Conservation (phyloP, 1,140 invertebrate genomes). For the Planococcus citri region DNA sequence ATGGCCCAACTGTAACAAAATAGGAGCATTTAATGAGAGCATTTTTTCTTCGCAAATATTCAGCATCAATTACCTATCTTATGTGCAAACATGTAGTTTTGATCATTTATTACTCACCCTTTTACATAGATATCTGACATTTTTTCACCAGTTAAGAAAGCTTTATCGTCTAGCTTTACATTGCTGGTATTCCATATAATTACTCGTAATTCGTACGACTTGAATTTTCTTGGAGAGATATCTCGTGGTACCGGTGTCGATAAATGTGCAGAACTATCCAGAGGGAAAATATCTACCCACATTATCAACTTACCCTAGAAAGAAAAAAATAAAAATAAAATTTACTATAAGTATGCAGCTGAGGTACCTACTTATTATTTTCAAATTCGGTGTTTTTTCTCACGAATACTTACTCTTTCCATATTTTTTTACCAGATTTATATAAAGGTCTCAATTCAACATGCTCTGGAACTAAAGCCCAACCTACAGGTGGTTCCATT, state of each 20-base stretch:
- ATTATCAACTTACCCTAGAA: constrained; percentile 67
- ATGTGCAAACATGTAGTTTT: too few species aligned
- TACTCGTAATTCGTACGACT: constrained; percentile 71
- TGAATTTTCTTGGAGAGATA: constrained; percentile 75
- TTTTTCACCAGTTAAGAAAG: constrained; percentile 84
- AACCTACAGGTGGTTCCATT: constrained; percentile 68
- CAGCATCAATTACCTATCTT: not conserved
- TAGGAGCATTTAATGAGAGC: too few species aligned
- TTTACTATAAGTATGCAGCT: not conserved
- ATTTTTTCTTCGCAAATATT: not conserved
- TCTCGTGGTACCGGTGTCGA: constrained; percentile 66
- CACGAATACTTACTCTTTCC: too few species aligned
- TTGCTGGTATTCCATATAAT: constrained; percentile 91
- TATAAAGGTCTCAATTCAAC: constrained; percentile 75
- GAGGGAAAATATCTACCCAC: constrained; percentile 92
- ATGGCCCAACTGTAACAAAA: constrained; percentile 58
- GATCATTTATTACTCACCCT: constrained; percentile 47
- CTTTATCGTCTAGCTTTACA: constrained; percentile 79
- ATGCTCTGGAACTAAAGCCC: constrained; percentile 68
- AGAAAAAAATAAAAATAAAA: not conserved
- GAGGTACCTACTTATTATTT: too few species aligned
- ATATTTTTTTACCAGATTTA: constrained; percentile 81
- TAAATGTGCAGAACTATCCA: too few species aligned
- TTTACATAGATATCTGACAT: constrained; percentile 93
- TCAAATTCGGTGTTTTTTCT: too few species aligned